Evolutionary conservation across 2,888 invertebrate species (phyloP).

Genomic region (Pristionchus arcanus): DNA sequence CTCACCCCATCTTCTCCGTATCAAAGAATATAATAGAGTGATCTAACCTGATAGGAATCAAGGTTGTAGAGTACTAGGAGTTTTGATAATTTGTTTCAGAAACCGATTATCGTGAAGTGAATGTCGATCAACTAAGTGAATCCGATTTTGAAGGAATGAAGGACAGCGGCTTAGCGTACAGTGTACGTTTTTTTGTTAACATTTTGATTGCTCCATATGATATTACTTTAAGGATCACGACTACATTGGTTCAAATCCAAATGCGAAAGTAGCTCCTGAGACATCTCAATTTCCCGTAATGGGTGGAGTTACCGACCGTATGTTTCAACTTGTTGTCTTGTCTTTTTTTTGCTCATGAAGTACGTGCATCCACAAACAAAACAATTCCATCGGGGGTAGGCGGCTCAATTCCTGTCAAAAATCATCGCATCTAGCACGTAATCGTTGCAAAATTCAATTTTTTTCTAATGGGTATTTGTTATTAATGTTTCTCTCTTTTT

Average conservation of each 20-base stretch:
- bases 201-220: neutral
- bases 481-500: neutral
- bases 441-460: too few species aligned
- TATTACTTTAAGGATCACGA: conserved; percentile 38
- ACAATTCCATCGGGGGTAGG: neutral
- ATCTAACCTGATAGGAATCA: neutral
- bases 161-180: conserved; percentile 46
- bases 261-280: neutral
- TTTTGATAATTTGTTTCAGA: neutral
- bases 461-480: too few species aligned
- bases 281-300: conserved; percentile 39
- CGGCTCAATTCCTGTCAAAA: too few species aligned
- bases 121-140: conserved; percentile 24
- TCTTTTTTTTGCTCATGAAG: neutral
- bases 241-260: conserved; percentile 34
- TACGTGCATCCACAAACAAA: neutral
- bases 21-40: neutral
- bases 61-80: neutral
- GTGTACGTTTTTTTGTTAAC: neutral
- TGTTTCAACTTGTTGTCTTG: neutral
- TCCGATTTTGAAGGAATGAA: conserved; percentile 25
- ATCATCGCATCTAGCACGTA: too few species aligned
- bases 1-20: neutral
- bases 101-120: conserved; percentile 13
- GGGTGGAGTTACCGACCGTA: conserved; percentile 45